phyloP scores from a whole-genome alignment of 2,888 invertebrate species.

The Volucella bombylans region DNA sequence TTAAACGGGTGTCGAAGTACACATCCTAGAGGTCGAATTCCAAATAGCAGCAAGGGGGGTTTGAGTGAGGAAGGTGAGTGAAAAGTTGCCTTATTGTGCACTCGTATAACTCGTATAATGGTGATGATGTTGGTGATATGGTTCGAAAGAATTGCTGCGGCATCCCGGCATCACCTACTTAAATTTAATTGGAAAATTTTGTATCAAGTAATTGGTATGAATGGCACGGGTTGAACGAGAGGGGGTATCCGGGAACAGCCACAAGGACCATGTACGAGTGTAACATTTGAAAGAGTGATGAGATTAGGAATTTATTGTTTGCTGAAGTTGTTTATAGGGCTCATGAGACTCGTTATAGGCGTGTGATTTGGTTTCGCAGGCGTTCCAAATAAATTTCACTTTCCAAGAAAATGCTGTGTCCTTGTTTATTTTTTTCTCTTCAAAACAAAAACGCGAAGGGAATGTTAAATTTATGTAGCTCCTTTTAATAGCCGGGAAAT shows the following conservation, averaged over 20 bases:
- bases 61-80: too few relatives aligned
- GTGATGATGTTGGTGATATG: constrained; percentile 69
- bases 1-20: constrained; percentile 23
- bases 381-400: constrained; percentile 56
- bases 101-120: constrained; percentile 37
- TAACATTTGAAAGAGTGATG: constrained; percentile 67
- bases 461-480: constrained; percentile 58
- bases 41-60: too few relatives aligned
- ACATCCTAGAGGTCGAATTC: neutral
- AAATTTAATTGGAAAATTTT: constrained; percentile 72
- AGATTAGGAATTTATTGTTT: constrained; percentile 72
- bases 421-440: constrained; percentile 22
- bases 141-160: constrained; percentile 60
- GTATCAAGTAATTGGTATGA: constrained; percentile 57
- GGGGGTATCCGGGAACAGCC: neutral
- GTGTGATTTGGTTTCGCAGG: constrained; percentile 59
- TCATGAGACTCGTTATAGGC: constrained; percentile 66
- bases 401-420: constrained; percentile 14
- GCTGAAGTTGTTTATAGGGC: constrained; percentile 69
- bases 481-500: constrained; percentile 55
- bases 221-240: neutral
- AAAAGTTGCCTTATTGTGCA: neutral
- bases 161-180: constrained; percentile 63
- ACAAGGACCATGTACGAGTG: constrained; percentile 3
- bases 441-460: too few relatives aligned